Base-by-base conservation (phyloP, 2,797 vertebrate species). In the Cossypha polioptera region DNA sequence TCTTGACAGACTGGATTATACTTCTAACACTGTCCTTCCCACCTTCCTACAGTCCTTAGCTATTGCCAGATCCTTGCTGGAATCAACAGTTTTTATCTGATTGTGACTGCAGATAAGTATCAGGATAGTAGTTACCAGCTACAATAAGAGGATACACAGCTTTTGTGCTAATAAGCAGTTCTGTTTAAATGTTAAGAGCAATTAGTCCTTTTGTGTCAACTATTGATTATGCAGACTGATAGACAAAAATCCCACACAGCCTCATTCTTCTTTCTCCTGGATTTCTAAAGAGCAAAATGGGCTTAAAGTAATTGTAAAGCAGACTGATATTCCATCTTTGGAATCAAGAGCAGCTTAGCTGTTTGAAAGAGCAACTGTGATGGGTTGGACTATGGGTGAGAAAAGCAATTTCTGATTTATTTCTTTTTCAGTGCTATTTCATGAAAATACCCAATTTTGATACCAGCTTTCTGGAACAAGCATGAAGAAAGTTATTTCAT, bases 221-320 rank as follows among this genome's bases (percentile, higher is more conserved):
- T 97, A 96, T 92, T 90, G 95, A 96, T 96, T 96, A 95, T 88
- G 85, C 79, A 95, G 89, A 94, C 89, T 88, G 92, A 96, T 88
- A 83, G 92, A 94, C 91, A 92, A 95, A 92, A 91, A 71, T 10
- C 48, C 38, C 75, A 66, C 78, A 54, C 42, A 67, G 62, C 50
- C 79, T 91, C 66, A 88, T 91, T 90, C 92, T 92, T 92, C 91
- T 94, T 93, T 72, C 75, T 51, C 38, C 75, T 33, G 51, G 55
- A 50, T 92, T 94, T 92, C 82, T 88, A 90, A 92, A 91, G 96
- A 83, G 82, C 53, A 91, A 86, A 93, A 94, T 25, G 42, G 65
- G 78, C 57, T 95, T 86, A 86, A 68, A 86, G 89, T 65, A 69
- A 50, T 48, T 80, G 78, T 33, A 77, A 58, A 83, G 54, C 65